Base-by-base conservation (phyloP, 2,888 invertebrate species). In the Macrophya annulata region DNA sequence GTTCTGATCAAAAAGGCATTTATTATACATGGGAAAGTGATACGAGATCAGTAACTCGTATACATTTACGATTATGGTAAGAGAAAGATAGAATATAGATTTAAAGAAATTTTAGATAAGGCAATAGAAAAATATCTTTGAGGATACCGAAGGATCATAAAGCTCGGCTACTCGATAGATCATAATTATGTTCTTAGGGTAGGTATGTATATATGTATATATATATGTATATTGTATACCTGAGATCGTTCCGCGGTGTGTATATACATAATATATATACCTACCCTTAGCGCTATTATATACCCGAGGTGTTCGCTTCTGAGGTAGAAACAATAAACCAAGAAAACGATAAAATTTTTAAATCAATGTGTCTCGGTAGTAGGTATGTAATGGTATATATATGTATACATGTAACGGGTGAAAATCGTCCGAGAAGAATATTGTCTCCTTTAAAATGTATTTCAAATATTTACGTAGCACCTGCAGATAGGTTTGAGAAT, bases 101-200 rank as follows among this genome's bases (percentile, higher is more conserved):
- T 12, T 1, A 62, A 62, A 21, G 62, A 81, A 40, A 25, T 81
- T 81, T 81, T 12, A 62, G 81, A 81, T 62, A 81, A 81, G 43
- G 62, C 25, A 43, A 43, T 21, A 55, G 77, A 77, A 77, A 77
- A 77, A 55, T 51, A 77, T 3, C 77, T 51, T 51, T 51, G 48
- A 55, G 77, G 77, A 55, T 51, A 45, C 81, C 81, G 59, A 25
- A 62, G 68, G 83, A 83, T 68, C 83, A 48, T 83, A 83, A 83
- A 83, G 68, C 48, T 71, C 68, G 83, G 21, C 62, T 83, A 83
- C 48, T 83, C 83, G 85, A 85, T 85, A 85, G 85, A 85, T 85
- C 85, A 82, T 85, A 85, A 85, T 85, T 82, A 85, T 82, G 81
- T 85, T 83, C 68, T 59, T 2, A 10, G 62, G 43, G 3, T 68